phyloP scores from a whole-genome alignment of 2,888 invertebrate genomes.

The Brenthis ino region DNA sequence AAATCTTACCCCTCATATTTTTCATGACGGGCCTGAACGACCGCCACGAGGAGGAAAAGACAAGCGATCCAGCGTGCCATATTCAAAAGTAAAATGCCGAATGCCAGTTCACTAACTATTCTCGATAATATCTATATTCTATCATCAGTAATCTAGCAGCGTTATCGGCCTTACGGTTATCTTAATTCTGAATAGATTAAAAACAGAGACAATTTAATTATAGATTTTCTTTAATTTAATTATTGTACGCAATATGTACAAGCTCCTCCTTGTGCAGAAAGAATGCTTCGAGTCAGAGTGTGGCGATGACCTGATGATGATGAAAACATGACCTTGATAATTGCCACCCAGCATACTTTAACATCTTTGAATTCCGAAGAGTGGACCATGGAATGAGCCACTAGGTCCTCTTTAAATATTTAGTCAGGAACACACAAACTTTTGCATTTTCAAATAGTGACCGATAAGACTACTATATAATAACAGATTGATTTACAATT shows the following conservation, averaged over 20 bases:
- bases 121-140: conserved; percentile 7
- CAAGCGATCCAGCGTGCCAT: conserved; percentile 57
- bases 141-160: conserved; percentile 10
- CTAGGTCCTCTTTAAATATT: no score
- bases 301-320: no score
- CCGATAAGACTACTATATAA: not conserved
- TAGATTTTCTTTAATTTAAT: no score
- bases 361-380: no score
- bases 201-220: not conserved
- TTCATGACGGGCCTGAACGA: conserved; percentile 61
- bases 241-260: no score
- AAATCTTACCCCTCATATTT: conserved; percentile 71
- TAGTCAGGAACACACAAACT: no score
- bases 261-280: no score
- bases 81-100: conserved; percentile 41
- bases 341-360: no score
- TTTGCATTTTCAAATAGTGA: not conserved
- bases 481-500: not conserved
- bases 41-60: conserved; percentile 51
- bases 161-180: conserved; percentile 29
- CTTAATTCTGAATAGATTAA: conserved; percentile 29
- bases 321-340: no score
- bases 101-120: conserved; percentile 27
- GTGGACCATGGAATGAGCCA: no score
- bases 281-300: no score